Evolutionary conservation across 2,888 invertebrate species (phyloP).

Genomic region (Selenia dentaria): DNA sequence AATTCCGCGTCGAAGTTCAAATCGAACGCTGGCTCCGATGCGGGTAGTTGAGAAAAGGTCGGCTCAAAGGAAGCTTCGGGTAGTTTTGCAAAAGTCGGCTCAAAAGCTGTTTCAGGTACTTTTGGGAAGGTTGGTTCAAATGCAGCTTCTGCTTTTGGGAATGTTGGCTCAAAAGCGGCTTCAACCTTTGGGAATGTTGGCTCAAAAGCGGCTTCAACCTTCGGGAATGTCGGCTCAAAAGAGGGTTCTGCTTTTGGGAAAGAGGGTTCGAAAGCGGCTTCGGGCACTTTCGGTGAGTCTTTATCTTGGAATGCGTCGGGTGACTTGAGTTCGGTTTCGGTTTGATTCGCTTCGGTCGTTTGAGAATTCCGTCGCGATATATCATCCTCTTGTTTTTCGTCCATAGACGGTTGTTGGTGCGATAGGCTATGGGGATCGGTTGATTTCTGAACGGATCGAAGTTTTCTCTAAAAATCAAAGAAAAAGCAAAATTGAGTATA

Average conservation of each 20-base stretch:
- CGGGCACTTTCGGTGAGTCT: slow-evolving; percentile 48
- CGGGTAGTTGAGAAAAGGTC: slow-evolving; percentile 6
- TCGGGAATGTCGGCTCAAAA: slow-evolving; percentile 15
- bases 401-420: slow-evolving; percentile 62
- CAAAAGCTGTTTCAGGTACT: slow-evolving; percentile 11
- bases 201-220: slow-evolving; percentile 35
- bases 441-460: slow-evolving; percentile 86
- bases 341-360: slow-evolving; percentile 28
- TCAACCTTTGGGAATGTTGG: slow-evolving; percentile 10
- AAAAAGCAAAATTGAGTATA: too few species aligned
- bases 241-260: slow-evolving; percentile 6
- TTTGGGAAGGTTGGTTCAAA: slow-evolving; percentile 13
- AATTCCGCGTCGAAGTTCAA: slow-evolving; percentile 56
- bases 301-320: slow-evolving; percentile 46
- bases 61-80: slow-evolving; percentile 10
- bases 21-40: slow-evolving; percentile 38
- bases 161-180: slow-evolving; percentile 9
- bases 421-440: slow-evolving; percentile 71
- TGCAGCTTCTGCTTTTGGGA: slow-evolving; percentile 9
- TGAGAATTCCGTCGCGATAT: slow-evolving; percentile 46
- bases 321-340: slow-evolving; percentile 44
- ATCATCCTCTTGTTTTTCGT: slow-evolving; percentile 68
- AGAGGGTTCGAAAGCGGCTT: slow-evolving; percentile 27
- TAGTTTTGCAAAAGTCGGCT: slow-evolving; percentile 6
- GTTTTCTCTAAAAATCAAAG: slow-evolving; percentile 85